Conservation (phyloP, 2,113 vertebrate genomes). For the Propithecus coquereli region DNA sequence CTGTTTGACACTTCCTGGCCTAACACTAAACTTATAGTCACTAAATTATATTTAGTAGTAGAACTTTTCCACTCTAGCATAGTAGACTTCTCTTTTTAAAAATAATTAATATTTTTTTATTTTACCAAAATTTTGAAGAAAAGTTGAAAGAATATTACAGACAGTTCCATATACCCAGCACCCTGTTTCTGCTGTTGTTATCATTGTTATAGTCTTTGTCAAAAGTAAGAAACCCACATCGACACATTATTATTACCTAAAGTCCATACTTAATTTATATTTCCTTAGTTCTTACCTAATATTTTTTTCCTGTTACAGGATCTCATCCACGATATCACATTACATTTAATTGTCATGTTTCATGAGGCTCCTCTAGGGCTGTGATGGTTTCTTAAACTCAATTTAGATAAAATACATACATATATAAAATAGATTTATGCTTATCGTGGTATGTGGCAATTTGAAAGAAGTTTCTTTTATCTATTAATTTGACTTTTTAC, state of each 20-base stretch:
- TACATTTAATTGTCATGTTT: neutral
- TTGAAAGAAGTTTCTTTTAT: conserved; percentile 12
- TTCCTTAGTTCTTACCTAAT: neutral
- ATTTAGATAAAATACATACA: neutral
- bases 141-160: neutral
- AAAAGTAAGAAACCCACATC: neutral
- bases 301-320: neutral
- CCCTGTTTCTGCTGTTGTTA: neutral
- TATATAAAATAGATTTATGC: neutral
- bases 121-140: neutral
- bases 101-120: neutral
- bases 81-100: neutral
- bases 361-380: neutral
- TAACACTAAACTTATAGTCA: neutral
- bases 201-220: neutral
- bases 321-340: neutral
- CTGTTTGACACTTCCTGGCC: neutral
- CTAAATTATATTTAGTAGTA: neutral
- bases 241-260: neutral
- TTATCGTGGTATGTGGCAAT: conserved; percentile 4
- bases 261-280: neutral
- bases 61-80: neutral
- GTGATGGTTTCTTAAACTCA: neutral
- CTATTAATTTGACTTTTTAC: neutral
- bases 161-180: neutral